Evolutionary conservation across 2,797 vertebrate species (phyloP), one percentile per base, ranked within the genome.

Genomic region (Coregonus sp.): DNA sequence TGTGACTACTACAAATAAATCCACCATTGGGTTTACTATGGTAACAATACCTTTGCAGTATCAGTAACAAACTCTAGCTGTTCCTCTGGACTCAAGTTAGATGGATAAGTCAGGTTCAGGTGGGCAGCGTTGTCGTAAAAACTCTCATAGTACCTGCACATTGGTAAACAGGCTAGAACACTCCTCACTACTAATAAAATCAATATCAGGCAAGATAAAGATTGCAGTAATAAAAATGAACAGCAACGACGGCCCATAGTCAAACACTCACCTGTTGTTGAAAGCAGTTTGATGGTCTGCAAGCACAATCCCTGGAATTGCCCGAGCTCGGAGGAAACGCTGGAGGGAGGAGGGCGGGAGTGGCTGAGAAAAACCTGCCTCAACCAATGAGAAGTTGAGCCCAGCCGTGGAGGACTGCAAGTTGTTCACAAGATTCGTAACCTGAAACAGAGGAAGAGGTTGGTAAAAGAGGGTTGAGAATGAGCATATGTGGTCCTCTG

Each of bases 261-360:
- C 75, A 9, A 40, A 47, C 40, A 98, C 97, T 50, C 75, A 98
- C 98, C 80, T 95, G 88, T 97, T 99, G 37, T 79, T 89, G 87
- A 95, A 98, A 0, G 85, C 52, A 0, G 86, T 68, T 1, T 12
- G 65, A 77, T 99, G 96, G 82, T 98, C 97, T 0, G 96, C 84
- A 0, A 99, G 90, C 1, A 99, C 96, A 0, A 97, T 84, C 0
- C 98, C 98, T 0, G 97, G 97, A 87, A 99, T 92, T 2, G 91
- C 90, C 12, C 83, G 92, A 70, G 87, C 93, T 37, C 92, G 93
- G 33, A 99, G 94, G 88, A 99, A 98, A n/a, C 97, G 94, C 85
- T 99, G 98, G 84, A 99, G 96, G 81, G 97, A 99, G 0, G 96
- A 96, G 0, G 98, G 97, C 0, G 98, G 97, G 11, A 99, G 96